Conservation (phyloP, 2,888 invertebrate genomes). For the Eutolmus rufibarbis region DNA sequence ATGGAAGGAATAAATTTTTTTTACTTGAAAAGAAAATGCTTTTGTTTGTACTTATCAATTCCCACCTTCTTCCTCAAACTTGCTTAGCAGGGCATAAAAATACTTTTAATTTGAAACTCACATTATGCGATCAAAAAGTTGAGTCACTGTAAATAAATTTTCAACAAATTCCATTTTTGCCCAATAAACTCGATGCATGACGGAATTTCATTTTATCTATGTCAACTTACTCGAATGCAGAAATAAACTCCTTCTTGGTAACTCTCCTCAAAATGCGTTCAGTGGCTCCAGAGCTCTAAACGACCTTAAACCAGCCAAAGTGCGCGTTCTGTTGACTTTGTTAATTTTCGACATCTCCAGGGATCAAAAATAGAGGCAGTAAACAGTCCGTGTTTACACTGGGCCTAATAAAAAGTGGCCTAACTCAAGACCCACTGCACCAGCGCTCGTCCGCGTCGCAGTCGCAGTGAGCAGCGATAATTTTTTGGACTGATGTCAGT, state of each 20-base stretch:
- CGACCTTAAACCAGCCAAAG: not conserved
- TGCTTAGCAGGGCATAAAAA: no score
- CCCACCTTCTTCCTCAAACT: no score
- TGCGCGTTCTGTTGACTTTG: not conserved
- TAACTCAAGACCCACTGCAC: not conserved
- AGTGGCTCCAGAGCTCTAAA: not conserved
- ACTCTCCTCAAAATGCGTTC: not conserved
- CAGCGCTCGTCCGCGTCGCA: not conserved
- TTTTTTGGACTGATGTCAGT: not conserved
- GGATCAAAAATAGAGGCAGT: not conserved
- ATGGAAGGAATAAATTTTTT: no score
- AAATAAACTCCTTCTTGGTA: not conserved
- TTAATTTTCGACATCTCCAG: not conserved
- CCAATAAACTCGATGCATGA: no score
- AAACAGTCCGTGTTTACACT: not conserved
- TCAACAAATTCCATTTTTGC: no score
- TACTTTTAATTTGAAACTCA: no score
- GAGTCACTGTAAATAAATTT: no score
- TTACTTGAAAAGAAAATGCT: no score
- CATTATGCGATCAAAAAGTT: no score
- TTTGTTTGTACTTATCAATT: no score
- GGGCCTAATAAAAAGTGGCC: not conserved
- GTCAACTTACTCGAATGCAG: not conserved
- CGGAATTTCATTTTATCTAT: not conserved
- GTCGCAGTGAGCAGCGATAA: not conserved